Evolutionary conservation across 2,797 vertebrate species (phyloP).

Genomic region (Neosalanx taihuensis): DNA sequence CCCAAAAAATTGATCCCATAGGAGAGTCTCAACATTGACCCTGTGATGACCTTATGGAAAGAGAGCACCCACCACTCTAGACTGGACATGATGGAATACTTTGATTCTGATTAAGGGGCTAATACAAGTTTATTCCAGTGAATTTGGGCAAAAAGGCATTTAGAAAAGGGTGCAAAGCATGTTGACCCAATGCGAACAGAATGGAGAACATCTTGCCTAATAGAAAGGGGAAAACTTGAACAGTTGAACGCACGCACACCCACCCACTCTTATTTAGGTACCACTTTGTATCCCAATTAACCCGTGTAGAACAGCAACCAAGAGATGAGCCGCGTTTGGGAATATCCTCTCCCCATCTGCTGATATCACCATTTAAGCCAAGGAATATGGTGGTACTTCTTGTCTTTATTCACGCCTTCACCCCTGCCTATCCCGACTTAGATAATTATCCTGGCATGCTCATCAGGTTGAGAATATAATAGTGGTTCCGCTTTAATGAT

Average conservation of each 20-base stretch:
- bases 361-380: constrained; percentile 50
- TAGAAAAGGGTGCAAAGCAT: constrained; percentile 48
- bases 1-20: constrained; percentile 53
- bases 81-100: constrained; percentile 61
- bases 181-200: constrained; percentile 53
- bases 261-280: constrained; percentile 56
- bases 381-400: constrained; percentile 29
- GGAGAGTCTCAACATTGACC: constrained; percentile 56
- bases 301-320: constrained; percentile 52
- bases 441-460: constrained; percentile 56
- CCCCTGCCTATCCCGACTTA: constrained; percentile 23
- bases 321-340: constrained; percentile 47
- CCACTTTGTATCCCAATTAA: constrained; percentile 65
- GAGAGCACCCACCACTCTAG: constrained; percentile 51
- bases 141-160: constrained; percentile 57
- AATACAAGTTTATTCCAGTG: constrained; percentile 66
- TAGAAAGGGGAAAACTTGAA: constrained; percentile 42
- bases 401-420: constrained; percentile 26
- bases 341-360: constrained; percentile 53
- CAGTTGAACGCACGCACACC: constrained; percentile 63
- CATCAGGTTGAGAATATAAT: constrained; percentile 57
- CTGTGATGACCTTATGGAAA: constrained; percentile 61
- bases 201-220: constrained; percentile 48
- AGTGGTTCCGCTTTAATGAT: constrained; percentile 68
- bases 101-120: constrained; percentile 60